Base-by-base conservation (phyloP, 2,797 vertebrate species). In the Amblyraja radiata region DNA sequence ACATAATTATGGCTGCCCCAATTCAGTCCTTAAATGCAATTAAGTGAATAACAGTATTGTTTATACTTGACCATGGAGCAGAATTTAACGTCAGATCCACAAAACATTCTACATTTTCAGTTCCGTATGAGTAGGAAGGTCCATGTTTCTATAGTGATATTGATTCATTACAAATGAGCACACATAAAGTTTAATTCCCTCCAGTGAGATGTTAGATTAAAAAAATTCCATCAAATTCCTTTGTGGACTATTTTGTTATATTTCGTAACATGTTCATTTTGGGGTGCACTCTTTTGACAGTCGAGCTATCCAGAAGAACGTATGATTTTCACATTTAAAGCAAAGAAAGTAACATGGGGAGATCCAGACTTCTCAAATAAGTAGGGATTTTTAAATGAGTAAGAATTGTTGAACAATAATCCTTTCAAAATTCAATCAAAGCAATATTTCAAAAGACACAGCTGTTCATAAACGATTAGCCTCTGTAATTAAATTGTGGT, bases 31-130 rank as follows among this genome's bases (percentile, higher is more conserved):
- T 39, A 92, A 28, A 46, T 39, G 28, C 71, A 92, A 92, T 92
- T 76, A 92, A 92, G 21, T 92, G 90, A 92, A 92, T 92, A 92
- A 92, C 71, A 73, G 90, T 92, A 73, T 76, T 92, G 71, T 92
- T 92, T 92, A 76, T 74, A 58, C 90, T 92, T 92, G 90, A 46
- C 90, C 71, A 74, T 74, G 39, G 36, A 92, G 90, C 36, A 54
- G 6, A 68, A 74, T 76, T 54, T 76, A 46, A 74, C 39, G 39
- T 71, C 18, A 92, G 14, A 92, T 92, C 28, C 90, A 73, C 90
- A 39, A 28, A 74, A 36, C 36, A 71, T 13, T 91, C 13, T 46
- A 36, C 73, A 58, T 73, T 76, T 91, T 91, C 36, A 73, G 68
- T 23, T 73, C 36, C 28, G 88, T 54, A 73, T 73, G 39, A 65